These are phyloP conservation scores for Hesperia comma DNA, from an alignment of 2,888 invertebrate genomes.

Conservation along the genomic window DNA sequence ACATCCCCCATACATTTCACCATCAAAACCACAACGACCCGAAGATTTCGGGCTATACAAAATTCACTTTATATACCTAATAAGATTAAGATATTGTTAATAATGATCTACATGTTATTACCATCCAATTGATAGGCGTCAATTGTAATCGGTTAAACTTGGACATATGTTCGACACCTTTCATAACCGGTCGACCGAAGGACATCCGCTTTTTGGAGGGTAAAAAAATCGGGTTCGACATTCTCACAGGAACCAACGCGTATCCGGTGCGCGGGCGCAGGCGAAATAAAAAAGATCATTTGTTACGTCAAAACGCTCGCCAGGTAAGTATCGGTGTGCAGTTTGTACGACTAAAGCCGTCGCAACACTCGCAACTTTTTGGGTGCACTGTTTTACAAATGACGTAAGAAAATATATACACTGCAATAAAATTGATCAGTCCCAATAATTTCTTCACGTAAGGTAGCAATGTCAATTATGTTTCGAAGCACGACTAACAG, in stretches of 20 bases:
- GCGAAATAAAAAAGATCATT: slow-evolving; percentile 76
- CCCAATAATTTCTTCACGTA: no score
- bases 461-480: no score
- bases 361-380: slow-evolving; percentile 9
- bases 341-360: background rate
- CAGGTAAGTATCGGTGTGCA: slow-evolving; percentile 54
- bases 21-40: no score
- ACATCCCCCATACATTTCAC: no score
- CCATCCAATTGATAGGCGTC: slow-evolving; percentile 45
- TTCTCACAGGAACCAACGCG: slow-evolving; percentile 82
- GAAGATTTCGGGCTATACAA: no score
- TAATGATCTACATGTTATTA: slow-evolving; percentile 25
- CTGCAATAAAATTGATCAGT: background rate
- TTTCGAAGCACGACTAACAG: no score
- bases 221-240: slow-evolving; percentile 77
- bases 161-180: slow-evolving; percentile 84
- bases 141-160: slow-evolving; percentile 62
- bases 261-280: slow-evolving; percentile 79
- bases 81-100: background rate
- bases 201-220: slow-evolving; percentile 82
- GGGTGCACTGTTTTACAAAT: background rate
- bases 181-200: slow-evolving; percentile 82
- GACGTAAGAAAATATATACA: background rate
- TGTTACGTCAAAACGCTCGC: slow-evolving; percentile 69
- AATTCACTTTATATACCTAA: background rate